Evolutionary conservation across 1,140 invertebrate species (phyloP), one percentile per base, ranked within the genome.

Genomic region (Tyrophagus putrescentiae): DNA sequence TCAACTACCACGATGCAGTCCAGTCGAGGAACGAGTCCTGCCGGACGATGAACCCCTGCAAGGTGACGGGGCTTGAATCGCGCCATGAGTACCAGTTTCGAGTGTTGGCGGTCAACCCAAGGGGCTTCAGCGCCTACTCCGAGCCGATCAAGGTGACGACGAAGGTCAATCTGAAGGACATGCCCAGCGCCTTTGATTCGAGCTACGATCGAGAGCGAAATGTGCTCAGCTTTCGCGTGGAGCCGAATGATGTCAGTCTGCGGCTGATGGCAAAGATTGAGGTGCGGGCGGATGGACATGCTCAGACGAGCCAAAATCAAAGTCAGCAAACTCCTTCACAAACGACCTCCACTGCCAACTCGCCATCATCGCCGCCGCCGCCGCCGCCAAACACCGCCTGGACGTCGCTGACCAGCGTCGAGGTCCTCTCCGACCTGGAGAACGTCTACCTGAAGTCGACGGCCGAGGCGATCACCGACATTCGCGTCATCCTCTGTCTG

Each of bases 31-130:
- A 68, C 44, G 67, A 68, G 56, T 67, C 67, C 65, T 94, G 89
- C 67, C 81, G 84, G 32, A 75, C 79, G 18, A 79, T 81, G 29
- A 87, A 89, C 66, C 87, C 87, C 1, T 94, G 90, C 70, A 88
- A 88, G 68, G 82, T 93, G 0, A 83, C 82, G 0, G 64, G 63
- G 18, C 61, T 68, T 2, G 61, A 66, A 23, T 63, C 65, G 21
- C 58, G 64, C 21, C 60, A 60, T 21, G 61, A 64, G 21, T 68
- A 68, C 50, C 56, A 62, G n/a, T 68, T 68, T 50, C 65, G 65
- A 53, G 62, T 68, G 16, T 50, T 67, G 32, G 67, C 67, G n/a
- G 62, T 64, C 9, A 68, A 68, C 60, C 63, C 67, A 16, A 32
- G 65, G 23, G 67, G 67, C 23, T 63, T 64, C 34, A 66, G 64